Evolutionary conservation across 2,888 invertebrate species (phyloP), one percentile per base, ranked within the genome.

Genomic region (Idaea aversata): DNA sequence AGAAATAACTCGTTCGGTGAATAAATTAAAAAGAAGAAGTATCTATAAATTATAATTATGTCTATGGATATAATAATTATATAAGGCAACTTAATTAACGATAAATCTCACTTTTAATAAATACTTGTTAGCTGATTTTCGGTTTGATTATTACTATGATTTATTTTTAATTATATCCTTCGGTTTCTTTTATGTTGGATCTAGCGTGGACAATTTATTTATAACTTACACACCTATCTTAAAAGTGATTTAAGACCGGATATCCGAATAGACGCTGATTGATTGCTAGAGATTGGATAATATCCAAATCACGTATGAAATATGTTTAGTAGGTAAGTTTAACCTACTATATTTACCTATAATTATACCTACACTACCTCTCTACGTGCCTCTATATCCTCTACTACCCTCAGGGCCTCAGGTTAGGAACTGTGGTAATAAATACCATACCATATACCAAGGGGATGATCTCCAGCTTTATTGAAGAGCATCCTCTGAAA

Each of bases 91-190:
- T 16, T 59, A 59, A 59, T 25, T 25, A 59, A 13, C 34, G 34
- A 59, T 59, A 59, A 59, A 59, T 59, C 47, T 47, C 47, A 47
- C 47, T 47, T 47, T 47, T 47, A 7, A 47, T 47, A 47, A 47
- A 47, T 47, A 47, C 47, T 47, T 47, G 47, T 47, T 47, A 47
- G 7, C 47, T 47, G 47, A 47, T 47, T 47, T 47, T 47, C 47
- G 47, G 47, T 47, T 47, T 47, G 47, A 47, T 47, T 47, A 47
- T 47, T 4, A 47, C 47, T 47, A 47, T 47, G 47, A 47, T 47
- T 47, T 47, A 47, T 47, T 47, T 47, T 47, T 47, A 47, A 47
- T 47, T 47, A 47, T 47, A 47, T 47, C 47, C 47, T 47, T 47
- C 47, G 47, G 47, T 47, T 10, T 47, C 47, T 47, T 47, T 47